Conservation (phyloP, 2,797 vertebrate genomes). For the Bradypus variegatus region DNA sequence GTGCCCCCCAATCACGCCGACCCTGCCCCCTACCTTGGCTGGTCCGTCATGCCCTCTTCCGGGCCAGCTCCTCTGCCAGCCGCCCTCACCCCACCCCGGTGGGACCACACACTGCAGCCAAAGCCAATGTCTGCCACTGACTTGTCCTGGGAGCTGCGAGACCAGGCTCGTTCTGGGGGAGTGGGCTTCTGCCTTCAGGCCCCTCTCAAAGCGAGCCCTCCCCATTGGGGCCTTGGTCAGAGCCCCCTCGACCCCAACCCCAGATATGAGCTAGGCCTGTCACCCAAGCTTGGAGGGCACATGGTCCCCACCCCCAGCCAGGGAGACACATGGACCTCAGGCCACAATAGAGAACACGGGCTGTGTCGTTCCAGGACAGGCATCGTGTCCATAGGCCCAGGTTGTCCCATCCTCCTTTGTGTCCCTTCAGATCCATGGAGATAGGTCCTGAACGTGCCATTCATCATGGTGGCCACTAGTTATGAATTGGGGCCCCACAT, state of each 20-base stretch:
- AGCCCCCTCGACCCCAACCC: background rate
- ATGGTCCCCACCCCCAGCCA: background rate
- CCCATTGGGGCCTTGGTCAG: background rate
- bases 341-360: background rate
- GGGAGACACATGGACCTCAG: background rate
- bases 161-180: background rate
- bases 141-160: background rate
- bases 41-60: background rate
- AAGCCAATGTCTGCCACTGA: background rate
- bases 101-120: background rate
- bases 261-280: background rate
- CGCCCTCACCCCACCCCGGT: background rate
- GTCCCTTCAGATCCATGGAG: accelerated
- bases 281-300: background rate
- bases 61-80: background rate
- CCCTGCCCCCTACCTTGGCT: background rate
- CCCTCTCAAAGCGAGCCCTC: background rate
- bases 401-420: background rate
- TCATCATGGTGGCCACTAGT: background rate
- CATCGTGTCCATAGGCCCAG: background rate
- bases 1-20: conserved; percentile 31
- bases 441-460: background rate
- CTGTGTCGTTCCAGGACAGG: background rate
- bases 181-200: background rate
- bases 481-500: background rate